Percentiles rank a stretch among this genome's conserved stretches.
These are phyloP conservation scores for Diaphora mendica DNA, from an alignment of 2,888 invertebrate species.

Conservation along the genomic window DNA sequence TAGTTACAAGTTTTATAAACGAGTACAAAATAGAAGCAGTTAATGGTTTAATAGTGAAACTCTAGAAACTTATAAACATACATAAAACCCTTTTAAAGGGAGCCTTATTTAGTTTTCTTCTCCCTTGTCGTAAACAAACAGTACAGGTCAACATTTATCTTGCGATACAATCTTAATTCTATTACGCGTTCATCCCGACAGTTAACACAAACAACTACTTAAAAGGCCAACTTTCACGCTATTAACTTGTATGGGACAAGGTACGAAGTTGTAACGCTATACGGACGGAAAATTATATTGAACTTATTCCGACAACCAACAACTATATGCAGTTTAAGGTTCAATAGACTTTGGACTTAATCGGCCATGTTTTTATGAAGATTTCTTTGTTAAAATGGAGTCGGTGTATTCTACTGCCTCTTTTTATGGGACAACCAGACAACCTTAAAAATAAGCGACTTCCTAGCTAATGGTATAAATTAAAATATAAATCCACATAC, in stretches of 20 bases:
- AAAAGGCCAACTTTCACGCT: conserved; percentile 55
- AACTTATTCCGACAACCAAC: conserved; percentile 21
- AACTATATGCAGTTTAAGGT: conserved; percentile 25
- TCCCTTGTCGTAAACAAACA: conserved; percentile 13
- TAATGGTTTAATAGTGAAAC: neutral
- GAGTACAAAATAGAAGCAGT: neutral
- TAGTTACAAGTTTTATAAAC: neutral
- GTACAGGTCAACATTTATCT: conserved; percentile 20
- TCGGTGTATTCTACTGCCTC: neutral
- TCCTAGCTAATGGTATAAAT: too few relatives aligned
- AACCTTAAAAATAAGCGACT: too few relatives aligned
- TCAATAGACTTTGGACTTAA: conserved; percentile 10
- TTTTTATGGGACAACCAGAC: too few relatives aligned
- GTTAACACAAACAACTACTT: conserved; percentile 51
- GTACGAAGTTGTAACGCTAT: conserved; percentile 30
- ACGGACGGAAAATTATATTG: conserved; percentile 15
- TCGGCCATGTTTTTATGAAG: neutral
- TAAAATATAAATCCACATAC: too few relatives aligned
- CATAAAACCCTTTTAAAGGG: conserved; percentile 18
- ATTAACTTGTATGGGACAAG: conserved; percentile 46
- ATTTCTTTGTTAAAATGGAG: neutral
- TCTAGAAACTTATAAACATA: conserved; percentile 12
- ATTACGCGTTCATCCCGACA: conserved; percentile 46
- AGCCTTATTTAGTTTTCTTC: conserved; percentile 14
- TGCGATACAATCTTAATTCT: conserved; percentile 47